Base-by-base conservation (phyloP, 2,113 vertebrate species). In the Tetrax tetrax region DNA sequence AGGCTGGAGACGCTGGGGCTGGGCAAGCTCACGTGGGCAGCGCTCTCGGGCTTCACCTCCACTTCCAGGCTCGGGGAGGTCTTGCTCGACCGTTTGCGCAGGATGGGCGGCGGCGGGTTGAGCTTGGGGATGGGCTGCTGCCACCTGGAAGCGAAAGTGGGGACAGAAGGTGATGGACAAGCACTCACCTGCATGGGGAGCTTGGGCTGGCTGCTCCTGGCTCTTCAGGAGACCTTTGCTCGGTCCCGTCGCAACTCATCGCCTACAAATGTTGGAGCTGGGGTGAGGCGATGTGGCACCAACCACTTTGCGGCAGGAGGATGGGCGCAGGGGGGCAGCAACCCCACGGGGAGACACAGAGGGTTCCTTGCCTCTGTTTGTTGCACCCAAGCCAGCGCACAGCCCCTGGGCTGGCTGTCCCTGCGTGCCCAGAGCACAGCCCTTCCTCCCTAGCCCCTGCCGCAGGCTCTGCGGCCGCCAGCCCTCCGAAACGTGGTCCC, bases 111-210 rank as follows among this genome's bases (percentile, higher is more conserved):
- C 0, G 98, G 98, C 0, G 98, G 98, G 83, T 98, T 98, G 20
- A 99, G 97, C 87, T 98, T 98, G 68, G 98, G 98, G 63, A 99
- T 98, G 82, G 97, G 97, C 35, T 98, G 97, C 72, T 98, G 97
- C 69, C 72, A 95, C 96, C 98, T 98, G 80, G 21, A 37, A 69
- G 56, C 20, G 20, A 47, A 56, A 76, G 56, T 27, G 74, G 50
- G 78, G 74, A 61, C 37, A 59, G 35, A 12, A 45, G 60, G 43
- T 28, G 85, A 80, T 1, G 25, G 66, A 43, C n/a, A 12, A 29
- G n/a, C 10, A 10, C 50, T 21, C 10, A 33, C 25, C 57, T 51
- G 57, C 14, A 19, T 2, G 5, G 37, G 14, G 17, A 19, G 7
- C 71, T 31, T 7, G 4, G 29, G 48, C 37, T 4, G 7, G 24